Conservation (phyloP, 2,888 invertebrate genomes). For the Noctua janthina region DNA sequence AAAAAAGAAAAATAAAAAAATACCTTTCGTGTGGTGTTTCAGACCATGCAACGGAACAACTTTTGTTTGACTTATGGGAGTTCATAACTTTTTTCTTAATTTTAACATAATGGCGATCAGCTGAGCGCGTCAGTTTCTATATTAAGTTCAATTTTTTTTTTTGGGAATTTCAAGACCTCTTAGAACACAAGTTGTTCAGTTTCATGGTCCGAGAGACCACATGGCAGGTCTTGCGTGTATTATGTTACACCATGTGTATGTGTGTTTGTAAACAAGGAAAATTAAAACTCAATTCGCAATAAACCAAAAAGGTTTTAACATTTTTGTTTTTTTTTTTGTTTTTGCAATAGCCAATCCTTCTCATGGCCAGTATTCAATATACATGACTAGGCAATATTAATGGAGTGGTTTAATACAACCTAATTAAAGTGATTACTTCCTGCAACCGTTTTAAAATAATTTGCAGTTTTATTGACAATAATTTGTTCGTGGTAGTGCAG, state of each 20-base stretch:
- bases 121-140: too few species aligned
- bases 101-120: too few species aligned
- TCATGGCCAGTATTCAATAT: slow-evolving; percentile 48
- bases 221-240: too few species aligned
- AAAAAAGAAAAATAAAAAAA: too few species aligned
- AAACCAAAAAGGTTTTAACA: slow-evolving; percentile 2
- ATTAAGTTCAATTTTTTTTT: too few species aligned
- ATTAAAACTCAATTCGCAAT: not conserved
- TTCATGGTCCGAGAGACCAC: too few species aligned
- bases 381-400: slow-evolving; percentile 24
- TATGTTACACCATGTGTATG: not conserved
- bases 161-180: too few species aligned
- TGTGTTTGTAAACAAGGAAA: not conserved
- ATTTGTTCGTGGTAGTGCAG: not conserved
- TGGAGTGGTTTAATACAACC: slow-evolving; percentile 19
- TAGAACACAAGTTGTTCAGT: too few species aligned
- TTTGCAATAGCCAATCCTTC: slow-evolving; percentile 48
- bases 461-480: slow-evolving; percentile 29
- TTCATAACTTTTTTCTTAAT: too few species aligned
- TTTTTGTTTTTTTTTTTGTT: not conserved
- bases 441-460: slow-evolving; percentile 30
- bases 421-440: slow-evolving; percentile 50
- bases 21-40: too few species aligned
- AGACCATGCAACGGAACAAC: too few species aligned
- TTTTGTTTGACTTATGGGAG: too few species aligned